Evolutionary conservation across 1,140 invertebrate species (phyloP).

Genomic region (Coboldia fuscipes): DNA sequence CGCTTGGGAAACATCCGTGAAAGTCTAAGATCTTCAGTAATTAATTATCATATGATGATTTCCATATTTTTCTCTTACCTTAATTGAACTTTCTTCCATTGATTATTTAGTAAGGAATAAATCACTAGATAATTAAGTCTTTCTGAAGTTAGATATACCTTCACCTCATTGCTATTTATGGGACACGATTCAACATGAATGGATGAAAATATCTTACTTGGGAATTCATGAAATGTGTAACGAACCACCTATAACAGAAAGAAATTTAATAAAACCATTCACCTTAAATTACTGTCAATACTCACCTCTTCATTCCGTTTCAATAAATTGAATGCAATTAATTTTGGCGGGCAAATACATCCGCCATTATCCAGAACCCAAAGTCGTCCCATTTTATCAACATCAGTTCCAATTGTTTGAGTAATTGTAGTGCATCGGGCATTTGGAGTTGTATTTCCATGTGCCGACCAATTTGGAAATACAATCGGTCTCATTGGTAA

Average conservation of each 20-base stretch:
- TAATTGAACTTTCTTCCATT: not conserved
- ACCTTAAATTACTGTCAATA: not conserved
- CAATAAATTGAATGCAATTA: slow-evolving; percentile 16
- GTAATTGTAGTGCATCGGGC: slow-evolving; percentile 13
- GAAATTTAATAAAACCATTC: not conserved
- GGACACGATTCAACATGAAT: not conserved
- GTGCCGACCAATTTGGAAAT: slow-evolving; percentile 10
- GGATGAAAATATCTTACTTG: not conserved
- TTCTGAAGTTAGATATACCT: not conserved
- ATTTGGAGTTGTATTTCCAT: slow-evolving; percentile 9
- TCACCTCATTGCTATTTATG: too few relatives aligned
- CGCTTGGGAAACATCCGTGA: not conserved
- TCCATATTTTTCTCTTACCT: too few relatives aligned
- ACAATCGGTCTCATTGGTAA: slow-evolving; percentile 11
- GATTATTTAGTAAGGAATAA: not conserved
- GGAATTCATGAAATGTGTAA: not conserved
- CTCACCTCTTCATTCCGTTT: slow-evolving; percentile 11
- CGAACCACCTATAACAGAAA: not conserved
- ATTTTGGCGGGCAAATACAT: slow-evolving; percentile 10
- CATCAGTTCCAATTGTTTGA: slow-evolving; percentile 15
- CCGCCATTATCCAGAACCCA: slow-evolving; percentile 17
- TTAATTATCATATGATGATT: too few relatives aligned
- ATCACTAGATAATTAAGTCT: not conserved
- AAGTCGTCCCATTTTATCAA: slow-evolving; percentile 11
- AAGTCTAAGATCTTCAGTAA: not conserved